Evolutionary conservation across 2,888 invertebrate species (phyloP), one percentile per base, ranked within the genome.

Genomic region (Clunio marinus): DNA sequence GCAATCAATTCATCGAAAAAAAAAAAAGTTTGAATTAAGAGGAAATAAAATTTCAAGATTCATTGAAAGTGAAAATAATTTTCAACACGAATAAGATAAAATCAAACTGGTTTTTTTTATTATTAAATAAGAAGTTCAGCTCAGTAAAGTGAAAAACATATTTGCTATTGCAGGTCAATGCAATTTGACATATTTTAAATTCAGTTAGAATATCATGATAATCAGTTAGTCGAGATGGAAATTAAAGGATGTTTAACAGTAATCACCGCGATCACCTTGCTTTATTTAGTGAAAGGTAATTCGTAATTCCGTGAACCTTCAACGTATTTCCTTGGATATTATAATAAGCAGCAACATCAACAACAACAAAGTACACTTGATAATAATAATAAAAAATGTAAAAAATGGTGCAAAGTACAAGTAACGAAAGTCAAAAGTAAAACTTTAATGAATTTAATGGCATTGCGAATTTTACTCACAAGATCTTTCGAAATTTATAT

Each of bases 21-120:
- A n/a, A n/a, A n/a, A n/a, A n/a, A n/a, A n/a, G n/a, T n/a, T n/a
- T n/a, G n/a, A n/a, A n/a, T n/a, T n/a, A 5, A 32, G 35, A 8
- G 7, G 35, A 32, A 32, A 5, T 32, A 41, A 41, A 4, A 4
- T 41, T 15, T 41, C 3, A 51, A 51, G 51, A 22, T 17, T 51
- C 25, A 57, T 63, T 35, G 55, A 66, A 66, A 66, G 66, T 66
- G 32, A 66, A 55, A 35, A 66, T n/a, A 2, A n/a, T n/a, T n/a
- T 55, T 32, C 35, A 15, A 32, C 17, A 35, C 7, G 4, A 17
- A n/a, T 46, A 46, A n/a, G 46, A 15, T n/a, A 13, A 32, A 51
- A n/a, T n/a, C n/a, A n/a, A 66, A 66, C 66, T 66, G 66, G 66
- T 66, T 66, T 55, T 45, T 25, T n/a, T n/a, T n/a, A n/a, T n/a